Conservation (phyloP, 2,113 vertebrate species). For the Psittacula cyanocephala region DNA sequence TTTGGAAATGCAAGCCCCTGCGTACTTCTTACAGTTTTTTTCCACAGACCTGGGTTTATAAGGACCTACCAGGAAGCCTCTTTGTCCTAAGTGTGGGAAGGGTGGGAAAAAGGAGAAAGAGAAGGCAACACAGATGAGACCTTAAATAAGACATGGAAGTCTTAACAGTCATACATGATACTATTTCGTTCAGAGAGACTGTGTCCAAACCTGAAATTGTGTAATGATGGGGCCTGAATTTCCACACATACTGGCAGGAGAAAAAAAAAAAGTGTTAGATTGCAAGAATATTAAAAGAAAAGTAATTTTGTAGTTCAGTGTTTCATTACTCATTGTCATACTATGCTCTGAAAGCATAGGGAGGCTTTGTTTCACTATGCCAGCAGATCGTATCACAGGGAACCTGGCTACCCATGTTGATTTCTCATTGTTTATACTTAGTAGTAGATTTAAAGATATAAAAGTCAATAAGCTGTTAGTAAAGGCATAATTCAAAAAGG, state of each 20-base stretch:
- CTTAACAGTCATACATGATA: neutral
- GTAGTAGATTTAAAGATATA: neutral
- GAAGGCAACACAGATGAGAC: neutral
- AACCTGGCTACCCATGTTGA: neutral
- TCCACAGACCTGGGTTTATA: neutral
- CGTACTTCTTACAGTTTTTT: neutral
- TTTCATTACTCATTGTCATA: neutral
- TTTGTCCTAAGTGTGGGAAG: neutral
- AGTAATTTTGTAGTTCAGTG: neutral
- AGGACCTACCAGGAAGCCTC: neutral
- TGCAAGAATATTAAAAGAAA: neutral
- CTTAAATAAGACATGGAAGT: neutral
- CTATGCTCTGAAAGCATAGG: neutral
- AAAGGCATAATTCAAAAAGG: neutral
- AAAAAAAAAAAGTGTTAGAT: neutral
- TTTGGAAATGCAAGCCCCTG: neutral
- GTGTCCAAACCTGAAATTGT: neutral
- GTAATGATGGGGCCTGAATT: neutral
- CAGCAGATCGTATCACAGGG: neutral
- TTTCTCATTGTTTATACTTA: neutral
- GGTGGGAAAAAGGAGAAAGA: neutral
- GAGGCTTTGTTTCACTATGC: neutral
- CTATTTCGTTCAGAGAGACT: neutral
- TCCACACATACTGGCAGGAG: neutral
- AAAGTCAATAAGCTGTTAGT: neutral